Percentiles rank a stretch among this genome's conserved stretches.
phyloP scores from a whole-genome alignment of 1,140 invertebrate genomes.

The Steinernema feltiae region DNA sequence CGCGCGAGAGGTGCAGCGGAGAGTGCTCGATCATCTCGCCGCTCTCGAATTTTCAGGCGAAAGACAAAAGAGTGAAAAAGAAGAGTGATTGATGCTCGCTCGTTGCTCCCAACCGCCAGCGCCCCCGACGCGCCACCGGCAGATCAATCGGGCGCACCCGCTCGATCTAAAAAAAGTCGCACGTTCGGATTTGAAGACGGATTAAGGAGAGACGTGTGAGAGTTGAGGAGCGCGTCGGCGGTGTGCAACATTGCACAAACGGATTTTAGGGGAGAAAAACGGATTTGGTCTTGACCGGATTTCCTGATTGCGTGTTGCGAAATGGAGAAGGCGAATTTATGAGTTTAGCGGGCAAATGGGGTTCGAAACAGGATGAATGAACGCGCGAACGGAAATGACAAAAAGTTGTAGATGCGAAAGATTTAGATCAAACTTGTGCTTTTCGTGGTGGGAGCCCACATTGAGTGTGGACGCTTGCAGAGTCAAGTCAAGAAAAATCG shows the following conservation, averaged over 20 bases:
- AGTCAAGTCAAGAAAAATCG: too few relatives aligned
- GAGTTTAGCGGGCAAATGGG: too few relatives aligned
- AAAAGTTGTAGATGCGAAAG: too few relatives aligned
- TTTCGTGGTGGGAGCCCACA: too few relatives aligned
- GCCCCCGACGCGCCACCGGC: neutral
- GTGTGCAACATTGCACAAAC: neutral
- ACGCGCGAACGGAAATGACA: too few relatives aligned
- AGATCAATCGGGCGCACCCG: neutral
- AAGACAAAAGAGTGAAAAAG: constrained; percentile 7
- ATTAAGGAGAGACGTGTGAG: neutral
- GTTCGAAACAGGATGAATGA: too few relatives aligned
- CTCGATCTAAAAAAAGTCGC: neutral
- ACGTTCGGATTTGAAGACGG: neutral
- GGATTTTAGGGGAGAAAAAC: too few relatives aligned
- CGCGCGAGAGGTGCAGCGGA: neutral
- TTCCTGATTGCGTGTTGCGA: neutral
- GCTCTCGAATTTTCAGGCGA: neutral
- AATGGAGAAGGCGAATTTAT: neutral
- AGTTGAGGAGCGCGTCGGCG: neutral
- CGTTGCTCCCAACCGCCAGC: neutral
- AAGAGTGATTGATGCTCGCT: neutral
- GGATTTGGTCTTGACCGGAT: neutral
- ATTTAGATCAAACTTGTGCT: too few relatives aligned
- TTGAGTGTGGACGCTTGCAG: too few relatives aligned
- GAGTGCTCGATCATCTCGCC: neutral